Evolutionary conservation across 2,113 vertebrate genomes (phyloP).

Genomic region (Gambusia affinis): DNA sequence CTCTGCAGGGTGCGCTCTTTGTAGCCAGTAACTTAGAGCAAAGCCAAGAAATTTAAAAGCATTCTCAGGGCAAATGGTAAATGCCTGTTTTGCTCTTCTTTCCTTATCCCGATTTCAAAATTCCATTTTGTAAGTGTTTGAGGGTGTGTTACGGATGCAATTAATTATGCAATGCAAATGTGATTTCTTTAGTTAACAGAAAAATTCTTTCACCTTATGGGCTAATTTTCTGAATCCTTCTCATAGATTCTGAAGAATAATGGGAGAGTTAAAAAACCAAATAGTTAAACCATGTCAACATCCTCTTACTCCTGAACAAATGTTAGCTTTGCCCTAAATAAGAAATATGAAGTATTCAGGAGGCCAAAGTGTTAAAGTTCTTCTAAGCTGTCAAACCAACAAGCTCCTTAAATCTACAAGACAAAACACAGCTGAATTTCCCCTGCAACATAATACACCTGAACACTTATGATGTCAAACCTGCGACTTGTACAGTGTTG

Average conservation of each 20-base stretch:
- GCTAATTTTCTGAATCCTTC: background rate
- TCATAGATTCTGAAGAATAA: conserved; percentile 7
- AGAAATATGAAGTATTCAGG: background rate
- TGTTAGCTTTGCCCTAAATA: background rate
- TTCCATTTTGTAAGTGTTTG: conserved; percentile 13
- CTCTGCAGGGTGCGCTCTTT: conserved; percentile 42
- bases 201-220: conserved; percentile 3
- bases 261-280: background rate
- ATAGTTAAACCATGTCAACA: too few relatives aligned
- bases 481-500: background rate
- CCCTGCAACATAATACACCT: background rate
- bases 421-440: conserved; percentile 2
- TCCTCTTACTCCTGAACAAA: too few relatives aligned
- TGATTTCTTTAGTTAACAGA: conserved; percentile 30
- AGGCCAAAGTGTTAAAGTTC: background rate
- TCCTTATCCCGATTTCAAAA: background rate
- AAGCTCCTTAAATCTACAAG: background rate
- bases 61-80: conserved; percentile 4
- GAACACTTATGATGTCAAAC: conserved; percentile 5
- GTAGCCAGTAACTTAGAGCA: conserved; percentile 2
- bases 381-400: background rate
- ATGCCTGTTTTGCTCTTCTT: conserved; percentile 17
- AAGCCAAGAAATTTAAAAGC: conserved; percentile 14
- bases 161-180: conserved; percentile 6
- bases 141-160: conserved; percentile 2